Evolutionary conservation across 1,140 invertebrate genomes (phyloP).

Genomic region (Zaprionus kolodkinae): DNA sequence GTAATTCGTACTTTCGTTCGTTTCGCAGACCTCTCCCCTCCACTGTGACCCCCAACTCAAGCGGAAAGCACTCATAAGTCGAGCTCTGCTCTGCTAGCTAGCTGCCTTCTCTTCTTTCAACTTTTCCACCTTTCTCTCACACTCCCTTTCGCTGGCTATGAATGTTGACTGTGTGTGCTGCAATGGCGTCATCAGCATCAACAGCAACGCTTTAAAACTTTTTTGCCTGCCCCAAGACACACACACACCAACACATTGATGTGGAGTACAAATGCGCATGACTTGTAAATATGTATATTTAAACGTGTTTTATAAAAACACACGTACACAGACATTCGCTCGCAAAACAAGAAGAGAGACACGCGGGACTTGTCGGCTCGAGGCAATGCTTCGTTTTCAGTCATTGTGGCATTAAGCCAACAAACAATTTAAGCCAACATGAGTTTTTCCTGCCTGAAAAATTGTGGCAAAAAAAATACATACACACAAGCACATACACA

Average conservation of each 20-base stretch:
- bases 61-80: conserved; percentile 41
- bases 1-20: not conserved
- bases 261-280: conserved; percentile 69
- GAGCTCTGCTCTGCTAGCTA: not conserved
- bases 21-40: not conserved
- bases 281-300: conserved; percentile 62
- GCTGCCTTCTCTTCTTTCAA: conserved; percentile 20
- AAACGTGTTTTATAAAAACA: conserved; percentile 68
- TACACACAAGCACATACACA: conserved; percentile 41
- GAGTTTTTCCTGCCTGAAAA: conserved; percentile 75
- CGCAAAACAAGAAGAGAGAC: not conserved
- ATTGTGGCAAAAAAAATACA: conserved; percentile 68
- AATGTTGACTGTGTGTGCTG: conserved; percentile 44
- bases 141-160: conserved; percentile 25
- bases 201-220: conserved; percentile 64
- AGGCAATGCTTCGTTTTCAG: conserved; percentile 57
- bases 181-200: conserved; percentile 57
- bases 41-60: conserved; percentile 24
- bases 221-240: conserved; percentile 58
- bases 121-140: not conserved
- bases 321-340: conserved; percentile 23
- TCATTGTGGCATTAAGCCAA: conserved; percentile 77
- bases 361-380: conserved; percentile 37
- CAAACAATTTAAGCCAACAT: conserved; percentile 80
- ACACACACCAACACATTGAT: conserved; percentile 33